Evolutionary conservation across 2,888 invertebrate genomes (phyloP).

Genomic region (Hypomecis atomaria): DNA sequence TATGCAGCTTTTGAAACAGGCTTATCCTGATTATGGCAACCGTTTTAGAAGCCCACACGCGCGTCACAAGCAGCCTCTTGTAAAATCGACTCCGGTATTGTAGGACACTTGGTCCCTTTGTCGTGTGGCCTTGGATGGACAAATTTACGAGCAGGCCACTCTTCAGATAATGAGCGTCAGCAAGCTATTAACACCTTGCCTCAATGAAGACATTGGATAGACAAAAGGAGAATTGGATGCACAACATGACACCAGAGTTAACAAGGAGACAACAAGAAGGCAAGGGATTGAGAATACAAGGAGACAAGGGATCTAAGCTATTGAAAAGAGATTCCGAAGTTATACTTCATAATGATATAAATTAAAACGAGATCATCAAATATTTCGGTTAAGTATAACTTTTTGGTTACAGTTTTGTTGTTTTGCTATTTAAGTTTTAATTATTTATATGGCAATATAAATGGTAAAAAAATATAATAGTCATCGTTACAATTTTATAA

Average conservation of each 20-base stretch:
- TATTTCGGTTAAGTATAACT: too few species aligned
- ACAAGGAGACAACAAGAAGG: not conserved
- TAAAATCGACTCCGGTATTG: conserved; percentile 79
- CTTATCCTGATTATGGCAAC: conserved; percentile 56
- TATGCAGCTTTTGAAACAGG: not conserved
- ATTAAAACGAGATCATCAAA: too few species aligned
- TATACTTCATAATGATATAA: too few species aligned
- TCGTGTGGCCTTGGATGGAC: conserved; percentile 73
- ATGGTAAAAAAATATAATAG: too few species aligned
- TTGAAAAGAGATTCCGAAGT: too few species aligned
- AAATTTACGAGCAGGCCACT: conserved; percentile 78
- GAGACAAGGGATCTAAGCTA: too few species aligned
- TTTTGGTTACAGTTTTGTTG: too few species aligned
- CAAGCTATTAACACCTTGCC: conserved; percentile 78
- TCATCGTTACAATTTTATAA: too few species aligned
- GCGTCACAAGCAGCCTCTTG: conserved; percentile 77
- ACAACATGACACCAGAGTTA: not conserved
- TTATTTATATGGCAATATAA: too few species aligned
- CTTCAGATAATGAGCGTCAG: conserved; percentile 73
- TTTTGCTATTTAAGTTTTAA: too few species aligned
- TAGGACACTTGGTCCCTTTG: conserved; percentile 78
- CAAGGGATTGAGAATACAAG: too few species aligned
- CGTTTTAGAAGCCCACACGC: conserved; percentile 74
- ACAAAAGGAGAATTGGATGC: conserved; percentile 23
- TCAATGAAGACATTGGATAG: conserved; percentile 71